These are phyloP conservation scores for Arothron firmamentum DNA, from an alignment of 2,113 vertebrate genomes.

Conservation along the genomic window DNA sequence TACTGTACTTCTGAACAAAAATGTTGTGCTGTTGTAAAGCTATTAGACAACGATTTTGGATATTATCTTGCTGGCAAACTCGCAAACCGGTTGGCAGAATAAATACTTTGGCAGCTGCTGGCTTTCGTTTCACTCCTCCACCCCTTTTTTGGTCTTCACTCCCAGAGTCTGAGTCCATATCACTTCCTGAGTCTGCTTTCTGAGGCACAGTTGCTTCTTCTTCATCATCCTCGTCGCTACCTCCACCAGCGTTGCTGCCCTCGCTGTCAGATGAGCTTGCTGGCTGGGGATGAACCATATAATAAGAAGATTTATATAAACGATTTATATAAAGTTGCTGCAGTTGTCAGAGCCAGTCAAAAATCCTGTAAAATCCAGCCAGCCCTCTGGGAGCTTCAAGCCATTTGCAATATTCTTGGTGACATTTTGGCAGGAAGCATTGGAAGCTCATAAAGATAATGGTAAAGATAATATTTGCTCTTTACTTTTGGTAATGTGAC, in stretches of 20 bases:
- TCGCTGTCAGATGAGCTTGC: slow-evolving; percentile 93
- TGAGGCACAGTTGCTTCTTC: slow-evolving; percentile 76
- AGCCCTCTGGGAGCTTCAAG: neutral
- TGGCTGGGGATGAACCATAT: slow-evolving; percentile 63
- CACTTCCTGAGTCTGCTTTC: slow-evolving; percentile 73
- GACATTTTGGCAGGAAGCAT: neutral
- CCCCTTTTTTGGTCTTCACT: slow-evolving; percentile 79
- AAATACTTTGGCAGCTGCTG: slow-evolving; percentile 68
- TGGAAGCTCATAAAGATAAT: too few relatives aligned
- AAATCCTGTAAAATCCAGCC: neutral
- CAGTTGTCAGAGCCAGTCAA: neutral
- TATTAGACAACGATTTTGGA: too few relatives aligned
- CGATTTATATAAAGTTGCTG: neutral
- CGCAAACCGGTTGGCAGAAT: too few relatives aligned
- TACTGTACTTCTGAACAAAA: neutral
- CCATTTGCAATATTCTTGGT: neutral
- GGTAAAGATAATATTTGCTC: too few relatives aligned
- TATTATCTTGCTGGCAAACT: too few relatives aligned
- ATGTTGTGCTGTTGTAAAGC: neutral
- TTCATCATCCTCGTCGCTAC: slow-evolving; percentile 49
- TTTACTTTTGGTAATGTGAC: too few relatives aligned
- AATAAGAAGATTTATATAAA: slow-evolving; percentile 1
- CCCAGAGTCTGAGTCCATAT: slow-evolving; percentile 83
- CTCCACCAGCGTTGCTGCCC: slow-evolving; percentile 77
- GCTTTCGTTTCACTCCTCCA: slow-evolving; percentile 68